Evolutionary conservation across 1,140 invertebrate genomes (phyloP).

Genomic region (Psilanteris sp.): DNA sequence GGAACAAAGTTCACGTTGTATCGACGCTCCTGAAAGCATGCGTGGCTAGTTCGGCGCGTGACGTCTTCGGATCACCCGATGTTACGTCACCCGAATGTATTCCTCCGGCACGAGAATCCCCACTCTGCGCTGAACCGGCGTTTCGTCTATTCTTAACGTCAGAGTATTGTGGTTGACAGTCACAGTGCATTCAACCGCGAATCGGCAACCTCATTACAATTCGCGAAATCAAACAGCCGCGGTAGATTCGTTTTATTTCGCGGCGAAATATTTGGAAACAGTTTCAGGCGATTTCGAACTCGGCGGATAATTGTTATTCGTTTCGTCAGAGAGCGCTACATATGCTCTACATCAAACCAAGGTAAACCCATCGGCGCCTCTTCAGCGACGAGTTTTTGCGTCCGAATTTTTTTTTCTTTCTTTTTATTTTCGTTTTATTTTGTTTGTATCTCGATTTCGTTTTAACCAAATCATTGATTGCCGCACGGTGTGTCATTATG

Average conservation of each 20-base stretch:
- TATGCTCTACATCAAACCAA: slow-evolving; percentile 7
- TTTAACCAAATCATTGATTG: too few species aligned
- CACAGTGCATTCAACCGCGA: slow-evolving; percentile 7
- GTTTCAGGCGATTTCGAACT: too few species aligned
- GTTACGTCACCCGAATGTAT: slow-evolving; percentile 42
- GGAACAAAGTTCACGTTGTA: background rate
- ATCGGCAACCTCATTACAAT: background rate
- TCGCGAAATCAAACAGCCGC: slow-evolving; percentile 7
- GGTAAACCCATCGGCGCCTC: too few species aligned
- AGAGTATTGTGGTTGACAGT: slow-evolving; percentile 19
- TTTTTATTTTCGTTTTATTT: slow-evolving; percentile 1
- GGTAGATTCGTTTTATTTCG: too few species aligned
- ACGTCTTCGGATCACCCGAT: slow-evolving; percentile 58
- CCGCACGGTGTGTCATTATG: too few species aligned
- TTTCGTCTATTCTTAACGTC: slow-evolving; percentile 44
- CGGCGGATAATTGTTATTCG: slow-evolving; percentile 7
- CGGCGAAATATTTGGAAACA: too few species aligned
- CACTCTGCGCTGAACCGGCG: slow-evolving; percentile 19
- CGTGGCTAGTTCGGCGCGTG: slow-evolving; percentile 42
- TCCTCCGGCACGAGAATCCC: slow-evolving; percentile 8
- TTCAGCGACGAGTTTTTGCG: too few species aligned
- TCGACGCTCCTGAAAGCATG: slow-evolving; percentile 18
- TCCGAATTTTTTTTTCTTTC: too few species aligned
- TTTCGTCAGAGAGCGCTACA: slow-evolving; percentile 23
- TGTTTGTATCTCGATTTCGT: too few species aligned